Percentiles rank a stretch among this genome's conserved stretches.
Conservation (phyloP, 1,140 invertebrate species). For the Colletes gigas region DNA sequence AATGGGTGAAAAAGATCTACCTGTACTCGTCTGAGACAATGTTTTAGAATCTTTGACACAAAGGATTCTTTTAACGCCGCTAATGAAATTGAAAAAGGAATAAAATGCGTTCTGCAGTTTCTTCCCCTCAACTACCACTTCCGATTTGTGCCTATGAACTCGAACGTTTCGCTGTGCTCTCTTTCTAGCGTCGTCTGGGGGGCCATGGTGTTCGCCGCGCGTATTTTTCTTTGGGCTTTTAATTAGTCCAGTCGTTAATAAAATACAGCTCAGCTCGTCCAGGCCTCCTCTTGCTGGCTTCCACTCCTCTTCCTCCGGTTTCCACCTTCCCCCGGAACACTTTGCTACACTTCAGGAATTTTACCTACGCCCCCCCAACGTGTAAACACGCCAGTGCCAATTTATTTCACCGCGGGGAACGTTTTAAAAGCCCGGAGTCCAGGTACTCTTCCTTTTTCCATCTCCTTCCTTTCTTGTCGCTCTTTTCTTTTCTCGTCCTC, state of each 20-base stretch:
- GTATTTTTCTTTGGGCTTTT: constrained; percentile 69
- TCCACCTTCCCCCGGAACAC: constrained; percentile 38
- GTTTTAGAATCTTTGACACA: too few species aligned
- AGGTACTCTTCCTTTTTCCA: too few species aligned
- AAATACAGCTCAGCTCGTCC: constrained; percentile 61
- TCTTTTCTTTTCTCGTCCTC: neutral
- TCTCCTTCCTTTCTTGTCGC: too few species aligned
- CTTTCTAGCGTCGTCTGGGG: constrained; percentile 10
- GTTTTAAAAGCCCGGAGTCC: constrained; percentile 58
- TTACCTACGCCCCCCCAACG: constrained; percentile 64
- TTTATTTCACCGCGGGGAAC: constrained; percentile 67
- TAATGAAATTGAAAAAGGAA: neutral
- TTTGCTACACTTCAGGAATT: constrained; percentile 66
- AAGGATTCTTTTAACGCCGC: too few species aligned
- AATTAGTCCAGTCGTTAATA: constrained; percentile 71
- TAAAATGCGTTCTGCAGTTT: constrained; percentile 19
- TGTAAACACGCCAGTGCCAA: constrained; percentile 68
- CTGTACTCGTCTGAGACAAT: too few species aligned
- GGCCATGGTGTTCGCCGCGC: constrained; percentile 9
- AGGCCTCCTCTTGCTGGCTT: neutral
- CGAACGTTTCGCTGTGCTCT: constrained; percentile 50
- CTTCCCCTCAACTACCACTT: constrained; percentile 8
- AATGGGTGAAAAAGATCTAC: too few species aligned
- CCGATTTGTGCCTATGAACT: constrained; percentile 48
- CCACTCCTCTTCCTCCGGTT: constrained; percentile 18